A percentile compares a stretch with the other conserved stretches of the same genome.
Evolutionary conservation across 1,140 invertebrate species (phyloP).

Genomic region (Neodiprion pinetum): DNA sequence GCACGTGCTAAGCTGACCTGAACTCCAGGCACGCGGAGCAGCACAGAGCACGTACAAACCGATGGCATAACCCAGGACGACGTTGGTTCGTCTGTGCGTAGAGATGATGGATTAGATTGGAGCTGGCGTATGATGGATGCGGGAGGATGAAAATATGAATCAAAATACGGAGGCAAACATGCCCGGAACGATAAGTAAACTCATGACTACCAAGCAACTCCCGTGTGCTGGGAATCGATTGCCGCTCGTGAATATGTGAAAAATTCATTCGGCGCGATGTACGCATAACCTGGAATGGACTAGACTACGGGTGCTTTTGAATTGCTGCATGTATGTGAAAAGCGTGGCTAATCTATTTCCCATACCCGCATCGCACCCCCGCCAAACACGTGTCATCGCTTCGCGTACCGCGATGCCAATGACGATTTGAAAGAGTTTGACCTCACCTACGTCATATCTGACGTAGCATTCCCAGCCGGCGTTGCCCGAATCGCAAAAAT

Average conservation of each 20-base stretch:
- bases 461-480: background rate
- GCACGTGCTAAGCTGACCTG: background rate
- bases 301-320: too few species aligned
- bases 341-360: too few species aligned
- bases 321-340: too few species aligned
- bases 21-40: background rate
- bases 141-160: slow-evolving; percentile 34
- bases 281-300: background rate
- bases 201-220: slow-evolving; percentile 2
- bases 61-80: too few species aligned
- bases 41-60: too few species aligned
- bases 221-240: background rate
- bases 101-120: slow-evolving; percentile 42
- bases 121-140: slow-evolving; percentile 41
- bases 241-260: background rate
- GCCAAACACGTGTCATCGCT: too few species aligned
- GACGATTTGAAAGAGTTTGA: too few species aligned
- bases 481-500: background rate
- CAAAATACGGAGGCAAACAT: slow-evolving; percentile 16
- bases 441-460: background rate
- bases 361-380: too few species aligned
- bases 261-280: background rate
- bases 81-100: background rate
- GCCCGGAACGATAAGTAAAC: background rate
- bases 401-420: too few species aligned